phyloP scores from a whole-genome alignment of 2,797 vertebrate genomes.

The Leptoclinus maculatus region DNA sequence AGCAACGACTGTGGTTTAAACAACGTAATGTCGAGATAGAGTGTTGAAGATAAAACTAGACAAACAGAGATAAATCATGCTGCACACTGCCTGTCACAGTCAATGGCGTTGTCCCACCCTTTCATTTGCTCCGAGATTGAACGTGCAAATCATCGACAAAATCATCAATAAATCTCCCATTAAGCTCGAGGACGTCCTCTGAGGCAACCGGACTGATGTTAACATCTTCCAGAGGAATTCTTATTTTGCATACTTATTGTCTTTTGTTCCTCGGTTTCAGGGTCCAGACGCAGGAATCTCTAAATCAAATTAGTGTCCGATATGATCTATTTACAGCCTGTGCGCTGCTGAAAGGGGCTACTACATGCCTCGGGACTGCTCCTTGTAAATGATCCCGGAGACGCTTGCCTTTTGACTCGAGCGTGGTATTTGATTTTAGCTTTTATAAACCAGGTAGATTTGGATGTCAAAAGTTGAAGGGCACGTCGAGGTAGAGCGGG shows the following conservation, averaged over 20 bases:
- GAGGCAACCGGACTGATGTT: constrained; percentile 10
- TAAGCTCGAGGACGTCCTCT: constrained; percentile 57
- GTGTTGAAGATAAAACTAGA: constrained; percentile 50
- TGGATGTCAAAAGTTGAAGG: constrained; percentile 81
- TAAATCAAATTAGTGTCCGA: constrained; percentile 68
- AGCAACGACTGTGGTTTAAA: background rate
- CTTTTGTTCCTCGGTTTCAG: constrained; percentile 54
- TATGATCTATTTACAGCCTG: constrained; percentile 57
- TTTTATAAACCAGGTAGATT: constrained; percentile 52
- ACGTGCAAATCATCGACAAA: constrained; percentile 66
- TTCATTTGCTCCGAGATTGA: constrained; percentile 61
- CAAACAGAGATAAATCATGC: constrained; percentile 67
- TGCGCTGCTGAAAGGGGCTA: background rate
- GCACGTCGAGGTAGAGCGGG: constrained; percentile 39
- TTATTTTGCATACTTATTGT: background rate
- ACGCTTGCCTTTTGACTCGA: constrained; percentile 19
- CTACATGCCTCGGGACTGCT: constrained; percentile 25
- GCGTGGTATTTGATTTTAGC: constrained; percentile 9
- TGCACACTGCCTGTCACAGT: constrained; percentile 56
- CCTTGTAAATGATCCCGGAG: constrained; percentile 17
- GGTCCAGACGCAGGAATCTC: constrained; percentile 61
- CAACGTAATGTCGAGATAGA: constrained; percentile 32
- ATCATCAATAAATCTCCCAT: constrained; percentile 69
- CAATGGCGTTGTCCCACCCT: constrained; percentile 74
- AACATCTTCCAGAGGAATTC: constrained; percentile 27